phyloP scores from a whole-genome alignment of 2,888 invertebrate genomes.

The Mimumesa dahlbomi region DNA sequence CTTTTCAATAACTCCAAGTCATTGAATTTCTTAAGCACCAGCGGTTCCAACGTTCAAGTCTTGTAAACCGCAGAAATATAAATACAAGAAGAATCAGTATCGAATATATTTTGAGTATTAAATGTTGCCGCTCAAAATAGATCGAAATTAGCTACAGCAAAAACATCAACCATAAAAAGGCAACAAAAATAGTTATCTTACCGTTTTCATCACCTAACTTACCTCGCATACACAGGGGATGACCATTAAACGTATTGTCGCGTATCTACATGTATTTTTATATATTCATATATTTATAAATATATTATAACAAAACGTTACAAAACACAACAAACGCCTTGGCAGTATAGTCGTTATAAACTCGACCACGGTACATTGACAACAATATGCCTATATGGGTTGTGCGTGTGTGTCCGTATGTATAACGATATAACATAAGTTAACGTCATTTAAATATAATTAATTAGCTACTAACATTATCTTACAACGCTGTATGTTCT shows the following conservation, averaged over 20 bases:
- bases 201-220: not conserved
- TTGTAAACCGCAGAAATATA: too few relatives aligned
- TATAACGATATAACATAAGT: constrained; percentile 70
- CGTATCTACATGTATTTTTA: constrained; percentile 17
- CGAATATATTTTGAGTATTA: too few relatives aligned
- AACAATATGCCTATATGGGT: constrained; percentile 39
- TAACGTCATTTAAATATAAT: constrained; percentile 73
- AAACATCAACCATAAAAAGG: not conserved
- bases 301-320: constrained; percentile 79
- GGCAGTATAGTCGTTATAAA: constrained; percentile 58
- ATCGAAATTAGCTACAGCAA: too few relatives aligned
- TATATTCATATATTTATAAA: constrained; percentile 75
- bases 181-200: not conserved
- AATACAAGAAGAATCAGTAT: too few relatives aligned
- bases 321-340: constrained; percentile 79
- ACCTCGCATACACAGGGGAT: not conserved
- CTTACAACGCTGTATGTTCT: constrained; percentile 57
- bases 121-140: too few relatives aligned
- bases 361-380: constrained; percentile 24
- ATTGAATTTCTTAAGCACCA: too few relatives aligned
- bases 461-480: constrained; percentile 72
- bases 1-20: too few relatives aligned
- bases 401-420: constrained; percentile 1
- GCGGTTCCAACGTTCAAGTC: too few relatives aligned
- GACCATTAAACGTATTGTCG: not conserved